Evolutionary conservation across 1,140 invertebrate genomes (phyloP).

Genomic region (Lutraria rhynchaena): DNA sequence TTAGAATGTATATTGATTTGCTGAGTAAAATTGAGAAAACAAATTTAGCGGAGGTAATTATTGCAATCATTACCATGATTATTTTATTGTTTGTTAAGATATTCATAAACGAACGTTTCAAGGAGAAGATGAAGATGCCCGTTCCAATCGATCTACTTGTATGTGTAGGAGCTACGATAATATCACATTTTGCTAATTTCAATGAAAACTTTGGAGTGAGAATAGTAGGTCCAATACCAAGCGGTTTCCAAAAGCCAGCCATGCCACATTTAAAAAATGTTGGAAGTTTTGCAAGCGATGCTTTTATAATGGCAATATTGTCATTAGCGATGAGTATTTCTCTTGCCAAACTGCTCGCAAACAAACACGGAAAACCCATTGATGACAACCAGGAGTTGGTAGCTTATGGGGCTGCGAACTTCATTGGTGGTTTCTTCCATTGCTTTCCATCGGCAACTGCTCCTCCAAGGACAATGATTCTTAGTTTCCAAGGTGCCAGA

Average conservation of each 20-base stretch:
- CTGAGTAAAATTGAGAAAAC: conserved; percentile 72
- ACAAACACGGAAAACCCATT: conserved; percentile 78
- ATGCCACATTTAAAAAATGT: conserved; percentile 57
- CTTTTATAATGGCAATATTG: conserved; percentile 75
- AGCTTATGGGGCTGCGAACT: conserved; percentile 82
- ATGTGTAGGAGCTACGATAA: conserved; percentile 80
- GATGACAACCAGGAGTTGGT: conserved; percentile 83
- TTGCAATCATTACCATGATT: conserved; percentile 88
- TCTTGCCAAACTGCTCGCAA: conserved; percentile 81
- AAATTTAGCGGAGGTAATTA: conserved; percentile 83
- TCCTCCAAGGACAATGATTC: conserved; percentile 89
- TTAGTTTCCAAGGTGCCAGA: conserved; percentile 65
- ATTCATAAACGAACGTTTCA: conserved; percentile 88
- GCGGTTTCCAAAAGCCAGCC: conserved; percentile 73
- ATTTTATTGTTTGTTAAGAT: conserved; percentile 90
- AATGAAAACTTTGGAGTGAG: conserved; percentile 76
- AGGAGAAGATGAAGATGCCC: conserved; percentile 87
- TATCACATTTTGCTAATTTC: conserved; percentile 80
- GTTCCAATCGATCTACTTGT: conserved; percentile 93
- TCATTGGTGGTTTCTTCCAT: conserved; percentile 82
- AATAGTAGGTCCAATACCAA: conserved; percentile 82
- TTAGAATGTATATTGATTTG: conserved; percentile 74
- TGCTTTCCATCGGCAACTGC: conserved; percentile 88
- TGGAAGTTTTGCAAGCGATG: conserved; percentile 51
- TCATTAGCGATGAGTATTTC: conserved; percentile 80